These are phyloP conservation scores for Stratiomys singularior DNA, from an alignment of 2,888 invertebrate species.

Conservation along the genomic window DNA sequence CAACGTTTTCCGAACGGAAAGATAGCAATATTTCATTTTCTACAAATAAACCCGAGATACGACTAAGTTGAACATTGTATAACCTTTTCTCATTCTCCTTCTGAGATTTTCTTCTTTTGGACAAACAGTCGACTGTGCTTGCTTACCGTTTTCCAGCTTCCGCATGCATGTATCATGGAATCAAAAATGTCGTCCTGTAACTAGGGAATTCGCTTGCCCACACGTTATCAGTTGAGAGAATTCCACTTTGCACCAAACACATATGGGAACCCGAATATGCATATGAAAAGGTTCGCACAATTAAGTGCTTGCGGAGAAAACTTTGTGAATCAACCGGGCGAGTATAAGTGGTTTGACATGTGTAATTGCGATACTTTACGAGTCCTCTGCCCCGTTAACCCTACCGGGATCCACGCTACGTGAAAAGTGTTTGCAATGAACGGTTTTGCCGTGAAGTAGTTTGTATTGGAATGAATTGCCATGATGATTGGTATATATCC, in stretches of 20 bases:
- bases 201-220: conserved; percentile 13
- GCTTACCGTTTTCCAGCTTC: background rate
- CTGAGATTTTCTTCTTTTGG: background rate
- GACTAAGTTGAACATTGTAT: background rate
- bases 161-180: conserved; percentile 1
- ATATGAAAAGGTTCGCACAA: conserved; percentile 33
- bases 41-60: conserved; percentile 30
- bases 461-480: conserved; percentile 31
- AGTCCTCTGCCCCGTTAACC: background rate
- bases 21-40: conserved; percentile 34
- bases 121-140: background rate
- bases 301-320: conserved; percentile 43
- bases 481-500: conserved; percentile 43
- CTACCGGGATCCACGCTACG: background rate
- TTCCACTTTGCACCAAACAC: background rate
- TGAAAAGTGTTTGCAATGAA: conserved; percentile 3
- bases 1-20: conserved; percentile 30
- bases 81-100: conserved; percentile 13
- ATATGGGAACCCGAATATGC: background rate
- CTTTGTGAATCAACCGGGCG: conserved; percentile 41
- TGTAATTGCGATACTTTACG: conserved; percentile 32
- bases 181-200: background rate
- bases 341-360: conserved; percentile 39
- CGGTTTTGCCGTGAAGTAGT: background rate
- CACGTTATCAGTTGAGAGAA: background rate